Conservation (phyloP, 37 sponge, comb jelly and placozoan genomes). For the Bolinopsis microptera region DNA sequence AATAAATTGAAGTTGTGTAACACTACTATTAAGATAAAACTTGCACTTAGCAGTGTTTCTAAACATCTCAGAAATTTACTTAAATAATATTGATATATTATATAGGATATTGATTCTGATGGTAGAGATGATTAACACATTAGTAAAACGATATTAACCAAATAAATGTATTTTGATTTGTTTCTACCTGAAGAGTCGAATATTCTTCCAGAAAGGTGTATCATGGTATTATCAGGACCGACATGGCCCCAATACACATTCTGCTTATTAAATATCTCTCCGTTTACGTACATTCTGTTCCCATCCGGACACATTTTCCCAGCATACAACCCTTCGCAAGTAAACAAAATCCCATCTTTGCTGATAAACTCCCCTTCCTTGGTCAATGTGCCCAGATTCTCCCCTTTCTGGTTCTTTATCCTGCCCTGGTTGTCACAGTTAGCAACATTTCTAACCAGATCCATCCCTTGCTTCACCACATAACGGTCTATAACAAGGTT, state of each 20-base stretch:
- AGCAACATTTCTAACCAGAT: neutral
- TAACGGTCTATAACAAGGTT: neutral
- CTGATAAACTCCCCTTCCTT: slow-evolving; percentile 59
- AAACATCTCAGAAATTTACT: no score
- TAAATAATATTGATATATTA: no score
- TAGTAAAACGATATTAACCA: no score
- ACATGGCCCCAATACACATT: slow-evolving; percentile 57
- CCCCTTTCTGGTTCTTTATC: slow-evolving; percentile 5
- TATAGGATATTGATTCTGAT: no score
- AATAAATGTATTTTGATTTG: no score
- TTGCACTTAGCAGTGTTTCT: no score
- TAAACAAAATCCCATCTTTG: slow-evolving; percentile 31
- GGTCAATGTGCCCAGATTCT: neutral
- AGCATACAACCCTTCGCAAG: slow-evolving; percentile 33
- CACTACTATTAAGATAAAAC: no score
- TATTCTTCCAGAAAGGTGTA: slow-evolving; percentile 39
- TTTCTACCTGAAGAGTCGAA: slow-evolving; percentile 22
- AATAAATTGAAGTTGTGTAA: no score
- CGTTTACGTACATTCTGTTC: slow-evolving; percentile 59
- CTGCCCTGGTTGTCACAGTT: neutral
- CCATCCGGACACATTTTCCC: slow-evolving; percentile 25
- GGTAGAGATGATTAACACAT: no score
- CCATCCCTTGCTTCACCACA: neutral
- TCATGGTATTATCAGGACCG: slow-evolving; percentile 61
- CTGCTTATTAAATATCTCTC: slow-evolving; percentile 32